Base-by-base conservation (phyloP, 1,140 invertebrate genomes). In the Drosophila malerkotliana region DNA sequence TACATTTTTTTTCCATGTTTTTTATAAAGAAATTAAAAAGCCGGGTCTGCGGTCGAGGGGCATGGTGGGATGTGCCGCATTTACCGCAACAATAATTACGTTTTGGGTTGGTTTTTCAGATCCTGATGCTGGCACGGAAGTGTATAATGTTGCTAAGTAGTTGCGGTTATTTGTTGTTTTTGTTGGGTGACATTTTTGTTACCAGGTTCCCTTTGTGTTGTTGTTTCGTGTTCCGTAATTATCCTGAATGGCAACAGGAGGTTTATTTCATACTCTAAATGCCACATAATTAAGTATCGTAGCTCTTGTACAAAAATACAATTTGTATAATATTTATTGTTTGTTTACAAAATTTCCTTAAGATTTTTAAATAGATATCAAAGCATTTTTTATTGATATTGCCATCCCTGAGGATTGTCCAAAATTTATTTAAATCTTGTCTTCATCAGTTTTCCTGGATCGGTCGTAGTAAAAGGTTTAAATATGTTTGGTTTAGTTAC, bases 101-200 rank as follows among this genome's bases (percentile, higher is more conserved):
- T 82, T 88, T 88, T 82, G 82, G 82, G 56, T 75, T 47, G 71
- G 54, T 63, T 75, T 76, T 64, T 77, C 41, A 51, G 71, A 63
- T 74, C 71, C 53, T 72, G 58, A 82, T 72, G 83, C 83, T 79
- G 75, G 62, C 66, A 81, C 82, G 82, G 82, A 87, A 87, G 83
- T 87, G 83, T 87, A 88, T 87, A 87, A 87, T 87, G 83, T 82
- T 81, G 83, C 82, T 88, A 87, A 87, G 82, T 87, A 87, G 83
- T 87, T 87, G 82, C 74, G 83, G 83, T 78, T 87, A 72, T 76
- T 68, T 69, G 58, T 76, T 64, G 66, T 44, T 44, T 14, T 68
- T 67, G 53, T 52, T 68, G 21, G 53, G 44, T 54, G 41, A 72
- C 79, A 63, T 66, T 82, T 51, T 58, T 75, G 59, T 45, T 66